These are phyloP conservation scores for Bradypus variegatus DNA, from an alignment of 2,797 vertebrate genomes.

Conservation along the genomic window DNA sequence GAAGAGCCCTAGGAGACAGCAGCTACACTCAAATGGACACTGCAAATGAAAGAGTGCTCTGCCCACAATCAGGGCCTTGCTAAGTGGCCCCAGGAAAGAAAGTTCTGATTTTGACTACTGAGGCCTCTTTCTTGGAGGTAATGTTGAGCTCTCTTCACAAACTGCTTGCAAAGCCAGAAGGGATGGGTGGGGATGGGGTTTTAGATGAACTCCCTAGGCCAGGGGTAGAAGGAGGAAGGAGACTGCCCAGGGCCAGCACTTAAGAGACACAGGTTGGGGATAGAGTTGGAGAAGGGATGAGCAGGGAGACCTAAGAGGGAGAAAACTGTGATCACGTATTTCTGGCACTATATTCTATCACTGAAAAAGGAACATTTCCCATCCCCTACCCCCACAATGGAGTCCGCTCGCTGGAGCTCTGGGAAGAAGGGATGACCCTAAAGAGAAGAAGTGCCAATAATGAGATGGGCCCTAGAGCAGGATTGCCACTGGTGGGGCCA, in stretches of 20 bases:
- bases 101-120: not conserved
- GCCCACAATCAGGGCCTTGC: not conserved
- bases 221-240: not conserved
- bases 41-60: not conserved
- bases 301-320: not conserved
- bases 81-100: not conserved
- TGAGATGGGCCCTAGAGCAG: not conserved
- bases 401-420: not conserved
- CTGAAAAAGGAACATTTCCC: not conserved
- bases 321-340: not conserved
- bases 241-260: not conserved
- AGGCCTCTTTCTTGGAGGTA: not conserved
- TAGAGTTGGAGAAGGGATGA: constrained; percentile 2
- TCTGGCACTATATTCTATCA: not conserved
- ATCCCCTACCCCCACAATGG: not conserved
- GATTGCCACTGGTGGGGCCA: not conserved
- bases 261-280: not conserved
- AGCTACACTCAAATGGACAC: not conserved
- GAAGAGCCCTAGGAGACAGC: not conserved
- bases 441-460: not conserved
- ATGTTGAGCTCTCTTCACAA: constrained; percentile 16
- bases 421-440: not conserved
- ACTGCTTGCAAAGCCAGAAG: not conserved
- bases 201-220: not conserved
- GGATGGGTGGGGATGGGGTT: not conserved